Conservation (phyloP, 2,113 vertebrate genomes). For the Thymallus thymallus region DNA sequence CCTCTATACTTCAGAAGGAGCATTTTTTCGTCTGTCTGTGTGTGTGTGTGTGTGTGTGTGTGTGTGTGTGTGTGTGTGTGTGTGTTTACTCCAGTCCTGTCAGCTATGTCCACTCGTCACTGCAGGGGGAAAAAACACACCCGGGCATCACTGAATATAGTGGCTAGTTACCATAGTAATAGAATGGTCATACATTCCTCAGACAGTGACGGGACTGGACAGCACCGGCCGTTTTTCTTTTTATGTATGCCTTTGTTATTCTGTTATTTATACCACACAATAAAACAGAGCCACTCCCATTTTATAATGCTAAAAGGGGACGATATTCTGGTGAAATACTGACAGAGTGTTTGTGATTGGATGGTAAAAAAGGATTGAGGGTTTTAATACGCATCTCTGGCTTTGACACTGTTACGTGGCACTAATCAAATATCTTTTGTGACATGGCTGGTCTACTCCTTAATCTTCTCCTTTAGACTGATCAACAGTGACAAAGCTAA, state of each 20-base stretch:
- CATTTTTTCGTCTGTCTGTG: slow-evolving; percentile 12
- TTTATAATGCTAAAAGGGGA: slow-evolving; percentile 42
- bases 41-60: slow-evolving; percentile 22
- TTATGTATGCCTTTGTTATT: slow-evolving; percentile 66
- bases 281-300: slow-evolving; percentile 31
- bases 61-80: slow-evolving; percentile 13
- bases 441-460: slow-evolving; percentile 55
- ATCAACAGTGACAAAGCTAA: slow-evolving; percentile 58
- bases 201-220: slow-evolving; percentile 70
- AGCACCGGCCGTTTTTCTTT: slow-evolving; percentile 65
- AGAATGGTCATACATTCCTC: slow-evolving; percentile 59
- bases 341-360: slow-evolving; percentile 63
- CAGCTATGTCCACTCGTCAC: slow-evolving; percentile 69
- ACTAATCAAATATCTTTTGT: slow-evolving; percentile 44
- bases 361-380: slow-evolving; percentile 32
- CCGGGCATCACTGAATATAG: slow-evolving; percentile 70
- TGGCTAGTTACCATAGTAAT: slow-evolving; percentile 77
- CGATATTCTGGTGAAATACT: slow-evolving; percentile 56
- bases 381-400: slow-evolving; percentile 48
- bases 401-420: slow-evolving; percentile 46
- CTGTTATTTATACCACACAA: slow-evolving; percentile 54
- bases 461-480: slow-evolving; percentile 30
- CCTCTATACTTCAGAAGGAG: slow-evolving; percentile 40
- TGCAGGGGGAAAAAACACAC: slow-evolving; percentile 63
- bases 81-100: slow-evolving; percentile 49